Evolutionary conservation across 2,113 vertebrate species (phyloP).

Genomic region (Craseonycteris thonglongyai): DNA sequence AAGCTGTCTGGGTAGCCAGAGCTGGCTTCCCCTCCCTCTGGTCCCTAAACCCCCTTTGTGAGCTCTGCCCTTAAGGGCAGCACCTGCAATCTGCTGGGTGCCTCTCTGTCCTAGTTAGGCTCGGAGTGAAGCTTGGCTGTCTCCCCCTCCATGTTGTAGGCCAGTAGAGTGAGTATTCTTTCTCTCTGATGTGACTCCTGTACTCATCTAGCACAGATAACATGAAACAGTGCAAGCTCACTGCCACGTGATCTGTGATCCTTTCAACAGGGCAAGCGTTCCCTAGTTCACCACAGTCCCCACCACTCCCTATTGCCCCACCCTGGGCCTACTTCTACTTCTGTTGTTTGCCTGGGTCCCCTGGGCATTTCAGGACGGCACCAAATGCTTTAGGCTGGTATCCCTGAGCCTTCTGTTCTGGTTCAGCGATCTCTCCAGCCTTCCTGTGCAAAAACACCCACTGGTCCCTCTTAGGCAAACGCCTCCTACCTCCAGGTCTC

Average conservation of each 20-base stretch:
- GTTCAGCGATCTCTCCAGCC: no score
- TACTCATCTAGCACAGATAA: not conserved
- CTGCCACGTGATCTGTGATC: not conserved
- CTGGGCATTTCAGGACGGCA: not conserved
- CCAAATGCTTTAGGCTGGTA: not conserved
- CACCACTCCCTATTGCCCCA: not conserved
- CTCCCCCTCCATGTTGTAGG: rapidly evolving
- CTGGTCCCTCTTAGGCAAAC: no score
- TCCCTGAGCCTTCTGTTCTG: not conserved
- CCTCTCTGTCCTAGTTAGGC: not conserved
- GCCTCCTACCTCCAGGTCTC: not conserved
- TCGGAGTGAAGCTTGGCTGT: rapidly evolving
- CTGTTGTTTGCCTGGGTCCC: not conserved
- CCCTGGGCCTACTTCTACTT: not conserved
- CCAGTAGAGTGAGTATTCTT: not conserved
- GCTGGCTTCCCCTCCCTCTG: not conserved
- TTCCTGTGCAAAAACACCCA: not conserved
- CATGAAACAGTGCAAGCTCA: not conserved
- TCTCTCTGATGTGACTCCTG: not conserved
- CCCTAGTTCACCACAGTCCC: not conserved
- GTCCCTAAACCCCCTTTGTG: not conserved
- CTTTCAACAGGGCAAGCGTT: not conserved
- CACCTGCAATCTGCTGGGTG: not conserved
- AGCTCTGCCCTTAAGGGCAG: not conserved
- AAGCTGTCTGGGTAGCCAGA: not conserved